These are phyloP conservation scores for Lacanobia wlatinum DNA, from an alignment of 2,888 invertebrate genomes.

Conservation along the genomic window DNA sequence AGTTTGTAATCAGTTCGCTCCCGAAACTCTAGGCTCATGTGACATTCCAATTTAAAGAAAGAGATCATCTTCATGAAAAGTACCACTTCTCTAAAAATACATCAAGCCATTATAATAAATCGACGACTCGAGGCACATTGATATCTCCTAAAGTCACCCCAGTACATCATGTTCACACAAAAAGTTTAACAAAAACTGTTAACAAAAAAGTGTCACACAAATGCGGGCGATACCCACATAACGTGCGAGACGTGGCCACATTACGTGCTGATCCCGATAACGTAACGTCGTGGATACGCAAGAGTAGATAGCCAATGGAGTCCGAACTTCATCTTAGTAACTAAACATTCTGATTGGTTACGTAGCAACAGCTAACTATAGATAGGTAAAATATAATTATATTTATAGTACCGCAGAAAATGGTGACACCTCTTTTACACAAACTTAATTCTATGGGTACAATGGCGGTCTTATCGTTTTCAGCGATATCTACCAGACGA, in stretches of 20 bases:
- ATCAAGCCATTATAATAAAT: background rate
- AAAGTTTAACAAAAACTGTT: slow-evolving; percentile 40
- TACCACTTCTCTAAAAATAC: background rate
- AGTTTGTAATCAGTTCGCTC: background rate
- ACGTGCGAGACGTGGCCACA: slow-evolving; percentile 41
- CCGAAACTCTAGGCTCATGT: background rate
- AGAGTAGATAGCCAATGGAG: slow-evolving; percentile 25
- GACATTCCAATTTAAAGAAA: background rate
- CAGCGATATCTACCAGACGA: too few relatives aligned
- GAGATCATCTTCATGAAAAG: background rate
- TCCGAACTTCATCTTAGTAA: background rate
- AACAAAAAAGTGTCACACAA: slow-evolving; percentile 52
- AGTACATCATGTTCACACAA: slow-evolving; percentile 32
- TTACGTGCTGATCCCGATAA: slow-evolving; percentile 45
- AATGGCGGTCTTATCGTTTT: too few relatives aligned
- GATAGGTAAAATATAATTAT: too few relatives aligned
- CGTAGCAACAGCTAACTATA: background rate
- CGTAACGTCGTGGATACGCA: background rate
- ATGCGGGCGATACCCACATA: slow-evolving; percentile 66
- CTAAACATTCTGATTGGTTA: background rate
- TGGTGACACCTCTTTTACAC: too few relatives aligned
- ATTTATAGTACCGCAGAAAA: too few relatives aligned
- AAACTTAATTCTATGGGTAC: too few relatives aligned
- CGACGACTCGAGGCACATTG: slow-evolving; percentile 3
- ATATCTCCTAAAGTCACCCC: slow-evolving; percentile 14